phyloP scores from a whole-genome alignment of 2,113 vertebrate species.

The Motacilla alba region DNA sequence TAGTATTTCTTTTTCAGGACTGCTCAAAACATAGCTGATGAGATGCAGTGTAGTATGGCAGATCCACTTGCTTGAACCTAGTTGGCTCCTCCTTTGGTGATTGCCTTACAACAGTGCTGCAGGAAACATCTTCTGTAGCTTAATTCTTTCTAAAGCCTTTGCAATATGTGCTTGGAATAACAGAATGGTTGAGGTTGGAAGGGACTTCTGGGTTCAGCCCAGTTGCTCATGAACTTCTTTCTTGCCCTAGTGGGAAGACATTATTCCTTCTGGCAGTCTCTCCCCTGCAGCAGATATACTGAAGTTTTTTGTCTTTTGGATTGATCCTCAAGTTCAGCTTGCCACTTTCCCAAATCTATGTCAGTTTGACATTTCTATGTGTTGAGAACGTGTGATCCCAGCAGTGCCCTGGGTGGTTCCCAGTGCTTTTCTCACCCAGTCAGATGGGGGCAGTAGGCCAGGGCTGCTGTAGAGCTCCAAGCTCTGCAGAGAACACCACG shows the following conservation, averaged over 20 bases:
- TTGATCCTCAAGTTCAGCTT: neutral
- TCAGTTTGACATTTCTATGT: neutral
- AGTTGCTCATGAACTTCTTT: neutral
- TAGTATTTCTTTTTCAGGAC: neutral
- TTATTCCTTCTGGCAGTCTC: neutral
- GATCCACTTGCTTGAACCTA: neutral
- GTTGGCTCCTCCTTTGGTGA: neutral
- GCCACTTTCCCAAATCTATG: neutral
- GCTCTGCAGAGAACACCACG: neutral
- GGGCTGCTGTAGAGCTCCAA: neutral
- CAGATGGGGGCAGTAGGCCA: neutral
- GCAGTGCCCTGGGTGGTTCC: neutral
- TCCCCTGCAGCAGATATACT: neutral
- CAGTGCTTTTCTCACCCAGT: neutral
- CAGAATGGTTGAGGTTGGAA: neutral
- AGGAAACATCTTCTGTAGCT: neutral
- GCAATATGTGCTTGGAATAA: neutral
- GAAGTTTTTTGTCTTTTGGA: neutral
- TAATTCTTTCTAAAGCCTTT: neutral
- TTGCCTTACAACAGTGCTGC: neutral
- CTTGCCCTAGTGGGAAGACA: neutral
- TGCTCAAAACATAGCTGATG: neutral
- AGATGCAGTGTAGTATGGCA: neutral
- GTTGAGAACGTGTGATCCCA: neutral
- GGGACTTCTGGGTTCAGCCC: neutral